These are phyloP conservation scores for Cotesia congregata DNA, from an alignment of 2,888 invertebrate genomes.

Conservation along the genomic window DNA sequence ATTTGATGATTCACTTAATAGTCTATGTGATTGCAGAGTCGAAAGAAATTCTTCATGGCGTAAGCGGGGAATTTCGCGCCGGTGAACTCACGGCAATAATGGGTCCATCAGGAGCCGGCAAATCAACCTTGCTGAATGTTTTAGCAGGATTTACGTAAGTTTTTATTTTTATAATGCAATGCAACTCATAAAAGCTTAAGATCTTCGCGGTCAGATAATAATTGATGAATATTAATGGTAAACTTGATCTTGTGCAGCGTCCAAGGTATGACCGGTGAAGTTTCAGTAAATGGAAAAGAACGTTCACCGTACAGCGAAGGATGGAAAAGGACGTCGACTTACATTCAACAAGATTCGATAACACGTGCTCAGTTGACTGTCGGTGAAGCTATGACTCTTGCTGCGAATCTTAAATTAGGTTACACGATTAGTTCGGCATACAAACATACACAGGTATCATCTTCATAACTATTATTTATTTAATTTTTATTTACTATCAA, in stretches of 20 bases:
- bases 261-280: constrained; percentile 80
- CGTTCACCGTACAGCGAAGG: constrained; percentile 76
- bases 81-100: constrained; percentile 78
- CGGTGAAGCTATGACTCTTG: constrained; percentile 86
- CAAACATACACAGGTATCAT: constrained; percentile 78
- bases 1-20: background rate
- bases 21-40: constrained; percentile 70
- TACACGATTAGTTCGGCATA: constrained; percentile 77
- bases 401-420: constrained; percentile 86
- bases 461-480: background rate
- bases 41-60: constrained; percentile 75
- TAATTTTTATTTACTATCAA: too few species aligned
- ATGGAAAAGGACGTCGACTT: constrained; percentile 82
- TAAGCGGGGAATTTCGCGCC: constrained; percentile 73
- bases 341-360: constrained; percentile 88
- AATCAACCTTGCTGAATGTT: constrained; percentile 91
- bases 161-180: background rate
- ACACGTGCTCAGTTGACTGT: constrained; percentile 83
- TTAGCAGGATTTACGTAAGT: constrained; percentile 91
- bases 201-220: background rate
- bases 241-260: constrained; percentile 70
- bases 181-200: constrained; percentile 2
- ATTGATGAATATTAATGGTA: background rate
- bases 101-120: constrained; percentile 82
- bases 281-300: constrained; percentile 79